Evolutionary conservation across 2,888 invertebrate genomes (phyloP).

Genomic region (Acleris sparsana): DNA sequence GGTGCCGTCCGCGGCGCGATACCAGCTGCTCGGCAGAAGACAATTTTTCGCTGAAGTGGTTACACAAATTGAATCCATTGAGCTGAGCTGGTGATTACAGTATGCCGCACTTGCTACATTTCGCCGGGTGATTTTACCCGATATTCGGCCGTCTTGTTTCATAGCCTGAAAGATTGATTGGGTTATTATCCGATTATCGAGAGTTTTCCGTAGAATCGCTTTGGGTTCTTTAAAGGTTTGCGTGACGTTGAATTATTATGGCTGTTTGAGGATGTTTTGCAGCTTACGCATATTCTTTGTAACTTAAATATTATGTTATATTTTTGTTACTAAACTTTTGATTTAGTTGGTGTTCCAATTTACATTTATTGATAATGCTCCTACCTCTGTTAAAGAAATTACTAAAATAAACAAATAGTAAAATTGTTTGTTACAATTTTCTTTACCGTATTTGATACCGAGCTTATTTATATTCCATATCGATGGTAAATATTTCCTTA

Average conservation of each 20-base stretch:
- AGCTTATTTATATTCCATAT: neutral
- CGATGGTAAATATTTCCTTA: neutral
- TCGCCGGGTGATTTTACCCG: constrained; percentile 33
- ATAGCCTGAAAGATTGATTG: constrained; percentile 27
- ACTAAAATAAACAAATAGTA: too few species aligned
- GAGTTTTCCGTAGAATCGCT: neutral
- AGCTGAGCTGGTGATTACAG: constrained; percentile 61
- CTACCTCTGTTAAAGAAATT: too few species aligned
- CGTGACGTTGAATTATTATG: neutral
- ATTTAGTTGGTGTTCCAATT: too few species aligned
- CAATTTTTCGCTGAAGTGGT: constrained; percentile 81
- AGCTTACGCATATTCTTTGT: too few species aligned
- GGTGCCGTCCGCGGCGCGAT: constrained; percentile 52
- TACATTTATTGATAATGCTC: too few species aligned
- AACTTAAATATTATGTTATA: too few species aligned
- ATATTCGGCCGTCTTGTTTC: constrained; percentile 35
- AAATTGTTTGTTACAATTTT: too few species aligned
- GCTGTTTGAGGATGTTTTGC: too few species aligned
- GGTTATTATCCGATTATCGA: constrained; percentile 26
- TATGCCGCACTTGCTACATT: constrained; percentile 47
- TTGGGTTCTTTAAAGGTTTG: neutral
- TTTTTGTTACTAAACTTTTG: too few species aligned
- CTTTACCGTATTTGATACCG: neutral
- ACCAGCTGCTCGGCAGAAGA: constrained; percentile 71
- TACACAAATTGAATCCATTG: constrained; percentile 76